A percentile compares a stretch with the other conserved stretches of the same genome.
phyloP scores from a whole-genome alignment of 2,797 vertebrate genomes.

The Iguana delicatissima region DNA sequence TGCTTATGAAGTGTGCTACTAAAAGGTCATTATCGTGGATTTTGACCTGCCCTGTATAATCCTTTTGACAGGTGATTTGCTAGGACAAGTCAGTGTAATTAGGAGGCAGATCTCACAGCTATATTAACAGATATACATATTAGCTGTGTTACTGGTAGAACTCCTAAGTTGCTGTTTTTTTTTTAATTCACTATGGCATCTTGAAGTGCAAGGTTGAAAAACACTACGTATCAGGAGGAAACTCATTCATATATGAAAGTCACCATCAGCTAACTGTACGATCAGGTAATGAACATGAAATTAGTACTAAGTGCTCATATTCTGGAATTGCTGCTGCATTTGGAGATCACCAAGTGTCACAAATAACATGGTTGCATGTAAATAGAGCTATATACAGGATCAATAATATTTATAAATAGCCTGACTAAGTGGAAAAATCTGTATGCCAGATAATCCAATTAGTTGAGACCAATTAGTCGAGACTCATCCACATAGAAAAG shows the following conservation, averaged over 20 bases:
- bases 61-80: background rate
- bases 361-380: background rate
- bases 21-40: background rate
- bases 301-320: background rate
- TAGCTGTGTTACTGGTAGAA: background rate
- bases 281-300: background rate
- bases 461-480: too few species aligned
- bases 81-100: background rate
- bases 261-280: background rate
- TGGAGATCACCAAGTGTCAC: background rate
- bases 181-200: background rate
- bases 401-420: background rate
- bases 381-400: background rate
- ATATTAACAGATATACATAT: background rate
- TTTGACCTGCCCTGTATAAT: background rate
- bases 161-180: background rate
- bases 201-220: background rate
- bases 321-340: background rate
- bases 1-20: background rate
- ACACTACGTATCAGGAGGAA: background rate
- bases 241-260: background rate
- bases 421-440: background rate
- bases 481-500: background rate
- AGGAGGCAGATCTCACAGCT: background rate
- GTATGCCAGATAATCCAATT: background rate